A percentile compares a stretch with the other conserved stretches of the same genome.
phyloP scores from a whole-genome alignment of 2,797 vertebrate species.

The Tragopan temminckii region DNA sequence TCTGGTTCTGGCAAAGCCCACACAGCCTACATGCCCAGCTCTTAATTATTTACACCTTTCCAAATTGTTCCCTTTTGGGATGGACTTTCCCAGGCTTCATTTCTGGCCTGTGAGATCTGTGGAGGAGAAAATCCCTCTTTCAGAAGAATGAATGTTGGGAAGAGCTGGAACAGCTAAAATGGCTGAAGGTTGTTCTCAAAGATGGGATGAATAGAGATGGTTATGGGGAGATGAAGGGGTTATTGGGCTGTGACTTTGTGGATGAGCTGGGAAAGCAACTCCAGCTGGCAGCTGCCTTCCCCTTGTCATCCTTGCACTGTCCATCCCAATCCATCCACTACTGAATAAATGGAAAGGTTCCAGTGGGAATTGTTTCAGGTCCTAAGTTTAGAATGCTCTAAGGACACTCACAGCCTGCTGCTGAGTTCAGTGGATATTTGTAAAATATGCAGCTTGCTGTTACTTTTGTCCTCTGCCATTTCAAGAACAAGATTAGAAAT shows the following conservation, averaged over 20 bases:
- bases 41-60: constrained; percentile 37
- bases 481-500: background rate
- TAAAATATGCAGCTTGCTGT: background rate
- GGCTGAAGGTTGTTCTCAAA: background rate
- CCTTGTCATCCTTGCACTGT: background rate
- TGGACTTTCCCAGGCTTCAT: constrained; percentile 64
- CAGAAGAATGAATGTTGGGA: background rate
- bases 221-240: background rate
- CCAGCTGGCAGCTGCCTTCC: background rate
- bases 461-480: background rate
- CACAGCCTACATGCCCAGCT: constrained; percentile 10
- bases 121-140: background rate
- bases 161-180: background rate
- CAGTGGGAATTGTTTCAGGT: constrained; percentile 45
- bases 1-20: constrained; percentile 11
- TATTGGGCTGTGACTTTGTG: background rate
- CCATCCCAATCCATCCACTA: background rate
- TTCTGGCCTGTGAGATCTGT: background rate
- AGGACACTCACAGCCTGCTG: background rate
- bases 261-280: background rate
- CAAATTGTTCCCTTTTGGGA: constrained; percentile 54
- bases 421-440: constrained; percentile 1
- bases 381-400: constrained; percentile 50
- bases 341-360: constrained; percentile 59
- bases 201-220: background rate